Percentiles rank a stretch among this genome's conserved stretches.
Evolutionary conservation across 2,888 invertebrate species (phyloP).

Genomic region (Bimastos eiseni): DNA sequence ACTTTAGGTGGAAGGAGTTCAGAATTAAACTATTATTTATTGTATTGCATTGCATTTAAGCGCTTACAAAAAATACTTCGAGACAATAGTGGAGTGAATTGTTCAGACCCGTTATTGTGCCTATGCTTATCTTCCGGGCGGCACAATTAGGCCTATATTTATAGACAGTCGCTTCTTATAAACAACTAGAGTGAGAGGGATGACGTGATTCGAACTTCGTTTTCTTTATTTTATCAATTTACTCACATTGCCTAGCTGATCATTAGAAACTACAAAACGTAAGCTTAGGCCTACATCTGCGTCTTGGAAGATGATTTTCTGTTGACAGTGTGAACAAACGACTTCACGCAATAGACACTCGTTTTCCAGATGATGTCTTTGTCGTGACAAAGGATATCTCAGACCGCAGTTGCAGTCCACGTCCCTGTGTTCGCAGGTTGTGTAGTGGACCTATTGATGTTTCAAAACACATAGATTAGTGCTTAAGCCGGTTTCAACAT

Average conservation of each 20-base stretch:
- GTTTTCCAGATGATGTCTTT: conserved; percentile 9
- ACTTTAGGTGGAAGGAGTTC: too few species aligned
- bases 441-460: neutral
- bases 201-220: neutral
- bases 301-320: neutral
- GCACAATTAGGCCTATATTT: too few species aligned
- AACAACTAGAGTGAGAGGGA: neutral
- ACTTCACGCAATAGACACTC: neutral
- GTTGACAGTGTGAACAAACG: neutral
- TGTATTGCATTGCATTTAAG: too few species aligned
- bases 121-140: too few species aligned
- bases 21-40: too few species aligned
- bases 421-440: conserved; percentile 7
- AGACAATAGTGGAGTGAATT: too few species aligned
- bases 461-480: neutral
- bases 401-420: neutral
- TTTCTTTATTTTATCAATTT: neutral
- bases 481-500: too few species aligned
- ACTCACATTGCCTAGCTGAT: neutral
- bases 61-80: too few species aligned
- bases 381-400: neutral
- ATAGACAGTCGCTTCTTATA: too few species aligned
- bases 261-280: neutral
- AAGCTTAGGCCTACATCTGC: too few species aligned
- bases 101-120: too few species aligned